A percentile compares a stretch with the other conserved stretches of the same genome.
Conservation (phyloP, 2,888 invertebrate species). For the Oxystoma pomonae region DNA sequence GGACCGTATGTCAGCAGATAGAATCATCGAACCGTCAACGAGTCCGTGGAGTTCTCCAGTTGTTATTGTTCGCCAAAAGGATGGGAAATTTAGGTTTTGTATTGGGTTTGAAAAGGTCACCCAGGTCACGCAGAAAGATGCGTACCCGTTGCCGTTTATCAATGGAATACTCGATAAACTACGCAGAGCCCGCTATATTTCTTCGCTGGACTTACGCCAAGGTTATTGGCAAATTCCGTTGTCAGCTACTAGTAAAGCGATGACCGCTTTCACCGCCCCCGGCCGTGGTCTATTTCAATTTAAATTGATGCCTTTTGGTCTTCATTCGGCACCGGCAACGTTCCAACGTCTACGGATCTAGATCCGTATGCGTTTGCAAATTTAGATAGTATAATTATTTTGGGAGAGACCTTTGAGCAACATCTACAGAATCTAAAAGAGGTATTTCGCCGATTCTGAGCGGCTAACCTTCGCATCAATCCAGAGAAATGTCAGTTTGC, state of each 20-base stretch:
- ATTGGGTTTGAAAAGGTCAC: conserved; percentile 35
- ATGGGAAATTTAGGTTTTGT: conserved; percentile 30
- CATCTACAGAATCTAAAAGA: background rate
- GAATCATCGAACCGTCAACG: conserved; percentile 18
- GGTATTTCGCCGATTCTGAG: background rate
- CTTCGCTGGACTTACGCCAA: conserved; percentile 34
- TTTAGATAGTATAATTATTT: background rate
- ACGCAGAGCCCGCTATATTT: conserved; percentile 30
- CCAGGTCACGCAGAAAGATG: conserved; percentile 32
- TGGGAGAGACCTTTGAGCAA: conserved; percentile 2
- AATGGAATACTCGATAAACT: too few relatives aligned
- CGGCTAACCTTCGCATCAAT: conserved; percentile 1
- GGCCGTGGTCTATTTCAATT: too few relatives aligned
- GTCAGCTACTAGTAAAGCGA: too few relatives aligned
- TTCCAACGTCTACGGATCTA: background rate
- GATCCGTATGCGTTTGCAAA: background rate
- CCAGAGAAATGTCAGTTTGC: conserved; percentile 8
- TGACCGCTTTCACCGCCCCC: too few relatives aligned
- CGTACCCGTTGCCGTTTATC: conserved; percentile 35
- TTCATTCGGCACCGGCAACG: too few relatives aligned
- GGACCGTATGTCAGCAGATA: conserved; percentile 14
- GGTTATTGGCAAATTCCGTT: too few relatives aligned
- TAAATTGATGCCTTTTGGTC: too few relatives aligned
- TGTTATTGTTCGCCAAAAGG: conserved; percentile 17
- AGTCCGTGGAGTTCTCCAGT: conserved; percentile 19